These are phyloP conservation scores for Ophion ventricosus DNA, from an alignment of 2,888 invertebrate species.

Conservation along the genomic window DNA sequence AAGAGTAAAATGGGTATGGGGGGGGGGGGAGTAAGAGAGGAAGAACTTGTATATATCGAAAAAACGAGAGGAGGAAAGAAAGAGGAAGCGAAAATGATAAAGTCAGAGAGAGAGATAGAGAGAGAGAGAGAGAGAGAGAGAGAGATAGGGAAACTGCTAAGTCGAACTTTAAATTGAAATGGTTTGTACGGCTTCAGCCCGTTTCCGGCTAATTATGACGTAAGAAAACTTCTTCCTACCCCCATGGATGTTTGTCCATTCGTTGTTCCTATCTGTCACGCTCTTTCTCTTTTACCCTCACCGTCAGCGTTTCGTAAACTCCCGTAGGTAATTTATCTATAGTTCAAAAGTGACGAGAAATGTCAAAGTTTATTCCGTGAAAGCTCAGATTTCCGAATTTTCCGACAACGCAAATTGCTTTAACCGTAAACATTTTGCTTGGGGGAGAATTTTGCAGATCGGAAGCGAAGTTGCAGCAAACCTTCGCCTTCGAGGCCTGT, in stretches of 20 bases:
- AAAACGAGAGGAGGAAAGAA: constrained; percentile 8
- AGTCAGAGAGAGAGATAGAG: background rate
- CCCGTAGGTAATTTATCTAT: background rate
- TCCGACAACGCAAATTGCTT: constrained; percentile 11
- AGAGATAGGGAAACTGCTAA: constrained; percentile 13
- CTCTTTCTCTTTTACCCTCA: constrained; percentile 16
- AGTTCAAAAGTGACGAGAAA: constrained; percentile 18
- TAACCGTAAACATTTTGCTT: background rate
- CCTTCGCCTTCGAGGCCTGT: too few relatives aligned
- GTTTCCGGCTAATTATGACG: constrained; percentile 61
- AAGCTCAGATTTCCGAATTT: constrained; percentile 17
- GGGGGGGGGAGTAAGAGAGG: background rate
- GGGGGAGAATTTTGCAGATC: too few relatives aligned
- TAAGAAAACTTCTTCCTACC: constrained; percentile 52
- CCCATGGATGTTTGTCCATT: constrained; percentile 45
- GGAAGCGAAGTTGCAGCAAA: too few relatives aligned
- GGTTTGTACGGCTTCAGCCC: constrained; percentile 53
- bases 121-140: constrained; percentile 9
- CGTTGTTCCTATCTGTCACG: constrained; percentile 34
- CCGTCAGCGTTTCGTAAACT: background rate
- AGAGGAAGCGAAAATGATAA: background rate
- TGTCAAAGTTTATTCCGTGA: constrained; percentile 1
- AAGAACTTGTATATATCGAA: background rate
- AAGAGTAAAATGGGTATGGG: background rate
- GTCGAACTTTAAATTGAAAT: constrained; percentile 64